Conservation (phyloP, 2,888 invertebrate species). For the Thereva nobilitata region DNA sequence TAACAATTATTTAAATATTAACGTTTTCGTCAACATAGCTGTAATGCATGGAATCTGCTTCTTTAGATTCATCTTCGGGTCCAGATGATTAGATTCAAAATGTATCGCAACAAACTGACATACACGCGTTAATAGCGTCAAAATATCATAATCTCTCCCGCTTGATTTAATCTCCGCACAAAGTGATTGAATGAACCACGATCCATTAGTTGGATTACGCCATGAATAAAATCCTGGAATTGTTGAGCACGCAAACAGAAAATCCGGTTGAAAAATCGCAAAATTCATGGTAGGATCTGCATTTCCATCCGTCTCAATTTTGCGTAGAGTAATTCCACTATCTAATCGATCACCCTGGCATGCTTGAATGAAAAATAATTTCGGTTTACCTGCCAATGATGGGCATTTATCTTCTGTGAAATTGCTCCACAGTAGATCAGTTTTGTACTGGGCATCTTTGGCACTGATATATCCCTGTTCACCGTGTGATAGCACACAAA, state of each 20-base stretch:
- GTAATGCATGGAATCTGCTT: slow-evolving; percentile 94
- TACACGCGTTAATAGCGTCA: slow-evolving; percentile 86
- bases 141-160: slow-evolving; percentile 75
- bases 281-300: slow-evolving; percentile 67
- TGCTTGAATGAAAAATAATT: slow-evolving; percentile 79
- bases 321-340: slow-evolving; percentile 69
- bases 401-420: slow-evolving; percentile 84
- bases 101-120: slow-evolving; percentile 84
- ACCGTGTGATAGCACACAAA: slow-evolving; percentile 88
- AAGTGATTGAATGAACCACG: slow-evolving; percentile 95
- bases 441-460: slow-evolving; percentile 80
- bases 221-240: slow-evolving; percentile 95
- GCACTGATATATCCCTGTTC: slow-evolving; percentile 87
- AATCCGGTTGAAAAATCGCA: slow-evolving; percentile 92
- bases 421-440: slow-evolving; percentile 77
- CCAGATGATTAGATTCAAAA: slow-evolving; percentile 87
- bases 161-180: slow-evolving; percentile 77
- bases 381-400: slow-evolving; percentile 82
- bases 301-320: slow-evolving; percentile 77
- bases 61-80: slow-evolving; percentile 79
- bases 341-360: slow-evolving; percentile 92
- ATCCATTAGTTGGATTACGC: slow-evolving; percentile 91
- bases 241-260: slow-evolving; percentile 91
- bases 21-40: slow-evolving; percentile 83
- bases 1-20: slow-evolving; percentile 66